Conservation (phyloP, 1,140 invertebrate genomes). For the Wasmannia auropunctata region DNA sequence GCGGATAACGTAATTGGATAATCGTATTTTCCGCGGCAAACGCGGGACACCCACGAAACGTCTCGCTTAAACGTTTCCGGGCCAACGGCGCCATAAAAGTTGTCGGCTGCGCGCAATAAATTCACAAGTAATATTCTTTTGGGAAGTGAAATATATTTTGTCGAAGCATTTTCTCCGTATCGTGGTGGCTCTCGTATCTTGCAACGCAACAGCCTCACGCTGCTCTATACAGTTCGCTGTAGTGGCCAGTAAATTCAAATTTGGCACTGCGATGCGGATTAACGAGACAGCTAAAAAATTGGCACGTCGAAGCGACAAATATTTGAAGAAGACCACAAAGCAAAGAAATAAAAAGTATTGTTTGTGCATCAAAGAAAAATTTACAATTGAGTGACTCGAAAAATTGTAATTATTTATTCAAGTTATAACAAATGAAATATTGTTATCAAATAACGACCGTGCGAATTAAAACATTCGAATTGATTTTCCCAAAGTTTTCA, state of each 20-base stretch:
- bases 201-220: not conserved
- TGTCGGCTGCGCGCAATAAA: conserved; percentile 30
- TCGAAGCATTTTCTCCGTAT: conserved; percentile 5
- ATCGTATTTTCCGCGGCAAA: conserved; percentile 32
- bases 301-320: not conserved
- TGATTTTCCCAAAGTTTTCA: conserved; percentile 24
- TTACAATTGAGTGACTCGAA: not conserved
- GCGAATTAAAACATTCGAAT: too few species aligned
- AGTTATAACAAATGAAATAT: not conserved
- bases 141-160: conserved; percentile 35
- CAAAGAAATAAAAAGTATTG: not conserved
- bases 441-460: not conserved
- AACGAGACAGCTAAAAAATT: not conserved
- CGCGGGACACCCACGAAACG: conserved; percentile 10
- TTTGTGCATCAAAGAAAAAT: not conserved
- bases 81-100: conserved; percentile 27
- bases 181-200: not conserved
- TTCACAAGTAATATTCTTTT: conserved; percentile 45
- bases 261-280: not conserved
- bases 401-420: not conserved
- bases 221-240: not conserved
- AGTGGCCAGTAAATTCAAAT: conserved; percentile 13
- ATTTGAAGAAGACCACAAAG: not conserved
- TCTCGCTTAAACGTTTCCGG: conserved; percentile 39
- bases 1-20: conserved; percentile 49